Conservation (phyloP, 2,113 vertebrate genomes). For the Labrus mixtus region DNA sequence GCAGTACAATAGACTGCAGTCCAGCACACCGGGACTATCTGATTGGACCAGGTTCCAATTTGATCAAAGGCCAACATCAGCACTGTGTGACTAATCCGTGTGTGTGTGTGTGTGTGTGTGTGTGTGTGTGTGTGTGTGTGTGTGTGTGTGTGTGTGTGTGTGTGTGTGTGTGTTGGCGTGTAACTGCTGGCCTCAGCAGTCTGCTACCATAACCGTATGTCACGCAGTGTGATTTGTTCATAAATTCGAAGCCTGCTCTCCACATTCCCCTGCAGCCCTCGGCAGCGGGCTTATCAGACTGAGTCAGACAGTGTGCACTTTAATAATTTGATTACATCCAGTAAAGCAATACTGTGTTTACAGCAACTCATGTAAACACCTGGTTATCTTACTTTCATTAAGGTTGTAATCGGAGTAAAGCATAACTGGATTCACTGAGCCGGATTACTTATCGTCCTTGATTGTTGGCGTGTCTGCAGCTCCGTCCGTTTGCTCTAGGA, state of each 20-base stretch:
- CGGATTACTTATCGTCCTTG: slow-evolving; percentile 18
- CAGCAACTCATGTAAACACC: slow-evolving; percentile 25
- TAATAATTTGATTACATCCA: slow-evolving; percentile 40
- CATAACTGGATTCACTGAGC: slow-evolving; percentile 23
- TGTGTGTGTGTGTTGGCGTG: not conserved
- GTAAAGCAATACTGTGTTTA: slow-evolving; percentile 22
- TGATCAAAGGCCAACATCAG: slow-evolving; percentile 9
- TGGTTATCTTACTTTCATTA: slow-evolving; percentile 40
- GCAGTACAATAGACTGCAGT: not conserved
- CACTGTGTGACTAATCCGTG: slow-evolving; percentile 2
- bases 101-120: slow-evolving; percentile 2
- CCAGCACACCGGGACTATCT: not conserved
- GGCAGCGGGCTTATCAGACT: slow-evolving; percentile 35
- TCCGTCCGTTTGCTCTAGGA: slow-evolving; percentile 4
- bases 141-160: not conserved
- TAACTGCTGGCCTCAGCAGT: slow-evolving; percentile 32
- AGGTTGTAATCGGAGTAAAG: slow-evolving; percentile 28
- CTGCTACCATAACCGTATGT: slow-evolving; percentile 24
- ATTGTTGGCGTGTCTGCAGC: not conserved
- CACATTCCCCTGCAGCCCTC: slow-evolving; percentile 22
- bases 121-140: not conserved
- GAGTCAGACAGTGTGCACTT: slow-evolving; percentile 38
- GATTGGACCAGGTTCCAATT: not conserved
- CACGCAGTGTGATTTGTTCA: slow-evolving; percentile 31
- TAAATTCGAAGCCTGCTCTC: slow-evolving; percentile 38